Conservation (phyloP, 2,113 vertebrate species). For the Synchiropus splendidus region DNA sequence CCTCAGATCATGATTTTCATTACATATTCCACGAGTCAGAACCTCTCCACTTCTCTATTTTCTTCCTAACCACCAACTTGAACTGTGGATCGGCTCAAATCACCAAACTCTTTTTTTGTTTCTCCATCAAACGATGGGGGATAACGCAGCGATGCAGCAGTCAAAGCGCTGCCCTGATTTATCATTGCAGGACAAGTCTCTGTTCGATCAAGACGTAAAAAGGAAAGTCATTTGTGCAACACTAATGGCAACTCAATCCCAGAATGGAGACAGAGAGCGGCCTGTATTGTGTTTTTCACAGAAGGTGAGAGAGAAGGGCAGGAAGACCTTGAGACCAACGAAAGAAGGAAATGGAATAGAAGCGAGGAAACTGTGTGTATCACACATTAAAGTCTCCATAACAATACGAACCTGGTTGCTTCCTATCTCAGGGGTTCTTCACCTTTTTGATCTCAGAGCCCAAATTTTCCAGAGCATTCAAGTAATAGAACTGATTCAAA, state of each 20-base stretch:
- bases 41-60: not conserved
- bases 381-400: too few species aligned
- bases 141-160: too few species aligned
- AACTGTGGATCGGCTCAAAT: not conserved
- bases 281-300: slow-evolving; percentile 7
- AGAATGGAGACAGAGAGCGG: not conserved
- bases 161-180: slow-evolving; percentile 11
- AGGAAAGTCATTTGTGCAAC: slow-evolving; percentile 26
- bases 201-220: slow-evolving; percentile 13
- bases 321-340: slow-evolving; percentile 2
- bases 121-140: not conserved
- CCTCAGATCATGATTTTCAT: not conserved
- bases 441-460: too few species aligned
- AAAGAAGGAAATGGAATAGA: too few species aligned
- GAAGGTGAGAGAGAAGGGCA: slow-evolving; percentile 1
- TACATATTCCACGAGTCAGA: not conserved
- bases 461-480: too few species aligned
- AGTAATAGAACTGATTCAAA: too few species aligned
- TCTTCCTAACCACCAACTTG: not conserved
- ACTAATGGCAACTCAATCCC: slow-evolving; percentile 31
- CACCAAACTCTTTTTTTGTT: too few species aligned
- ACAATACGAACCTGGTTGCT: too few species aligned
- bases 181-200: slow-evolving; percentile 24
- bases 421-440: too few species aligned
- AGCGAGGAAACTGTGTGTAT: too few species aligned